Percentiles rank a stretch among this genome's conserved stretches.
These are phyloP conservation scores for Acropora yongei DNA, from an alignment of 64 coral and sea anemone genomes.

Conservation along the genomic window DNA sequence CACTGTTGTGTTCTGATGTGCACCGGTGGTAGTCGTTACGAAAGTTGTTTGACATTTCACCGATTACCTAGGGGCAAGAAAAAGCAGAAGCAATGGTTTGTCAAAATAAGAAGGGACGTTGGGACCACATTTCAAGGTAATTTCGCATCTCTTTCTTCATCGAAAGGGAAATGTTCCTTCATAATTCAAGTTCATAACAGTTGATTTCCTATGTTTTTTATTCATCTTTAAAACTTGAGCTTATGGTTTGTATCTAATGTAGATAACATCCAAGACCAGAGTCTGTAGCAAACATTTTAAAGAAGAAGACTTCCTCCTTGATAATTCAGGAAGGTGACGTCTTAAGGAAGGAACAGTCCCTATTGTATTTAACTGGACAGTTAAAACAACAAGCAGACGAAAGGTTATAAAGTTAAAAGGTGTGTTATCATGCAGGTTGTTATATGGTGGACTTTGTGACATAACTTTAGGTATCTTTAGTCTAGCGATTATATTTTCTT, in stretches of 20 bases:
- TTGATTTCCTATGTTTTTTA: slow-evolving; percentile 16
- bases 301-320: slow-evolving; percentile 43
- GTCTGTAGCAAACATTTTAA: slow-evolving; percentile 49
- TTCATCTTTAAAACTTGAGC: slow-evolving; percentile 14
- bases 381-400: slow-evolving; percentile 29
- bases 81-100: slow-evolving; percentile 30
- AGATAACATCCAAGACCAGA: slow-evolving; percentile 47
- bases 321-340: slow-evolving; percentile 43
- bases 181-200: slow-evolving; percentile 14
- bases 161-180: slow-evolving; percentile 25
- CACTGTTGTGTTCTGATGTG: slow-evolving; percentile 48
- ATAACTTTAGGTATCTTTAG: slow-evolving; percentile 16
- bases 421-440: slow-evolving; percentile 28
- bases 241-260: not conserved
- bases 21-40: slow-evolving; percentile 22
- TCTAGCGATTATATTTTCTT: slow-evolving; percentile 10
- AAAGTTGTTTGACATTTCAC: slow-evolving; percentile 21
- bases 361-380: slow-evolving; percentile 41
- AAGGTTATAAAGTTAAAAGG: slow-evolving; percentile 44
- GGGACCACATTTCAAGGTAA: slow-evolving; percentile 48
- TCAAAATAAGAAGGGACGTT: slow-evolving; percentile 52
- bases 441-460: slow-evolving; percentile 13
- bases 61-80: not conserved
- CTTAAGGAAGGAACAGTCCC: slow-evolving; percentile 38
- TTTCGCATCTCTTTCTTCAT: not conserved